Conservation (phyloP, 2,113 vertebrate species). For the Aspiorhynchus laticeps region DNA sequence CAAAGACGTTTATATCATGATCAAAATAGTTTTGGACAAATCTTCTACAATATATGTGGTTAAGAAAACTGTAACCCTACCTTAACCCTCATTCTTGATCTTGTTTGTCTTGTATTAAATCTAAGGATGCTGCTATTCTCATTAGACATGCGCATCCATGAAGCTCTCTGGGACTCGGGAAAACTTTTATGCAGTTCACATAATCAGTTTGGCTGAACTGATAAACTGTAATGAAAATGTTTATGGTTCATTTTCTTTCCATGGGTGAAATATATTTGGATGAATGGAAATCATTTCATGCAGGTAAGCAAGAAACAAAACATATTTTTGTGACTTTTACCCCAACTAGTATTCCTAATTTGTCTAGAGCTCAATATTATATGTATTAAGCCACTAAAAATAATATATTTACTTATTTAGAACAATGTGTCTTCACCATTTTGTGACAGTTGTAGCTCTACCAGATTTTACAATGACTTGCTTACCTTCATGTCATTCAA, state of each 20-base stretch:
- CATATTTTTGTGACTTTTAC: background rate
- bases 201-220: background rate
- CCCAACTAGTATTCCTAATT: background rate
- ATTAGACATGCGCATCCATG: background rate
- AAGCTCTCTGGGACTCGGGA: background rate
- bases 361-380: background rate
- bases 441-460: no score
- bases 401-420: no score
- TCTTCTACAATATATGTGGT: background rate
- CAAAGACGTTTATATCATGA: background rate
- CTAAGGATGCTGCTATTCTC: background rate
- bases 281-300: background rate
- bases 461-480: no score
- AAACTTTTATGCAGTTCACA: background rate
- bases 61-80: background rate
- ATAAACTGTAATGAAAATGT: background rate
- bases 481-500: no score
- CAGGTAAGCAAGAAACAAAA: background rate
- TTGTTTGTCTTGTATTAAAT: background rate
- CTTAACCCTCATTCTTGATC: background rate
- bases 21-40: background rate
- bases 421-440: no score
- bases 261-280: background rate
- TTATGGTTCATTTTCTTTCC: background rate
- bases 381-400: background rate